Conservation (phyloP, 1,140 invertebrate genomes). For the Batillaria attramentaria region DNA sequence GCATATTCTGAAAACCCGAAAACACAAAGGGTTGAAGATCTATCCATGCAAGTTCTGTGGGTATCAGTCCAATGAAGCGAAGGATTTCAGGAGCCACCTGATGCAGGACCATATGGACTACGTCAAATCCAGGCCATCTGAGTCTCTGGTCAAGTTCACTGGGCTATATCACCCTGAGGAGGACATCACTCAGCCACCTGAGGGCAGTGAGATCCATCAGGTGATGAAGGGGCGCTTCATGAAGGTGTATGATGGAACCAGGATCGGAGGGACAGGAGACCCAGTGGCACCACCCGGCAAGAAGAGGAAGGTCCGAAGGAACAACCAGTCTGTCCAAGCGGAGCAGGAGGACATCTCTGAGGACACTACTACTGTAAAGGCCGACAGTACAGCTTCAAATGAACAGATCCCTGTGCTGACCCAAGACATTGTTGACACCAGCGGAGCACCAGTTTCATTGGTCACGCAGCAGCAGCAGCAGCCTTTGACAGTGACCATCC, state of each 20-base stretch:
- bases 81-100: slow-evolving; percentile 80
- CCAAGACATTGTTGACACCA: too few relatives aligned
- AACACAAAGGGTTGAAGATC: slow-evolving; percentile 83
- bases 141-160: slow-evolving; percentile 60
- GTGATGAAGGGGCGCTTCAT: slow-evolving; percentile 57
- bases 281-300: slow-evolving; percentile 10
- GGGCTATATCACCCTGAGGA: slow-evolving; percentile 61
- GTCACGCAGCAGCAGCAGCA: neutral
- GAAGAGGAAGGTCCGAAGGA: neutral
- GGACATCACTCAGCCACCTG: slow-evolving; percentile 58
- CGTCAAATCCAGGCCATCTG: slow-evolving; percentile 45
- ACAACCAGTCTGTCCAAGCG: neutral
- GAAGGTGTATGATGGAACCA: slow-evolving; percentile 33
- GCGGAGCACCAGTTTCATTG: neutral
- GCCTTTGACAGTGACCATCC: neutral
- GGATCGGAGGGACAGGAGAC: slow-evolving; percentile 6
- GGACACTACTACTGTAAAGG: neutral
- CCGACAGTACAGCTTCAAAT: too few relatives aligned
- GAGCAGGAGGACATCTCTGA: neutral
- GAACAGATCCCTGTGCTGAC: too few relatives aligned
- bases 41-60: slow-evolving; percentile 83
- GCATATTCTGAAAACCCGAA: slow-evolving; percentile 84
- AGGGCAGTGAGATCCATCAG: slow-evolving; percentile 63
- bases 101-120: slow-evolving; percentile 74
- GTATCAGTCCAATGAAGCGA: slow-evolving; percentile 79